Conservation (phyloP, 2,797 vertebrate genomes). For the Acipenser transmontanus region DNA sequence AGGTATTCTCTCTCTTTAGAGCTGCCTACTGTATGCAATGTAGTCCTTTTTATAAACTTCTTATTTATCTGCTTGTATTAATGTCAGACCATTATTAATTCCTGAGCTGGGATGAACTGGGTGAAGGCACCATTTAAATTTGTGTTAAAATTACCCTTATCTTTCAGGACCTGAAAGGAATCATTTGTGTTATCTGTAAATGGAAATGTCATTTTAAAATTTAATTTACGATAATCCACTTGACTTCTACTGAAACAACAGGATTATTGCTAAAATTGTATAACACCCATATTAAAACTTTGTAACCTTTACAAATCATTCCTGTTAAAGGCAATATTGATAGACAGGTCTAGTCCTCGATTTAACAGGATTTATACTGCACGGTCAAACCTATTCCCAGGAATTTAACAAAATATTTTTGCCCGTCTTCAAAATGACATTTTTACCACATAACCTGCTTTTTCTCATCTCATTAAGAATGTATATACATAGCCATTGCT, state of each 20-base stretch:
- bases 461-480: slow-evolving; percentile 53
- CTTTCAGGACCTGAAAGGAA: slow-evolving; percentile 83
- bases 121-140: slow-evolving; percentile 80
- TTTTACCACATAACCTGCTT: too few relatives aligned
- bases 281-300: slow-evolving; percentile 75
- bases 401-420: too few relatives aligned
- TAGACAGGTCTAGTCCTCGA: slow-evolving; percentile 60
- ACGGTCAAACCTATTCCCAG: neutral
- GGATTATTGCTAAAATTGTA: slow-evolving; percentile 78
- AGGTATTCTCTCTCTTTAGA: slow-evolving; percentile 70
- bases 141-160: slow-evolving; percentile 83
- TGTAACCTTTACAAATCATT: slow-evolving; percentile 63
- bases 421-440: too few relatives aligned
- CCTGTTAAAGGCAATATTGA: slow-evolving; percentile 65
- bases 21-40: slow-evolving; percentile 75
- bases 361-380: slow-evolving; percentile 54
- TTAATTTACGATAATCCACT: slow-evolving; percentile 89
- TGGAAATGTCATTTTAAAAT: slow-evolving; percentile 90
- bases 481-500: slow-evolving; percentile 9
- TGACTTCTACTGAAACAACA: slow-evolving; percentile 85
- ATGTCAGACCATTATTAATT: slow-evolving; percentile 93
- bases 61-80: slow-evolving; percentile 94
- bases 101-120: slow-evolving; percentile 65
- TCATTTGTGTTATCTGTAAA: slow-evolving; percentile 88
- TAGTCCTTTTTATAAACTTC: slow-evolving; percentile 73